These are phyloP conservation scores for Drepanosiphum platanoidis DNA, from an alignment of 2,888 invertebrate genomes.

Conservation along the genomic window DNA sequence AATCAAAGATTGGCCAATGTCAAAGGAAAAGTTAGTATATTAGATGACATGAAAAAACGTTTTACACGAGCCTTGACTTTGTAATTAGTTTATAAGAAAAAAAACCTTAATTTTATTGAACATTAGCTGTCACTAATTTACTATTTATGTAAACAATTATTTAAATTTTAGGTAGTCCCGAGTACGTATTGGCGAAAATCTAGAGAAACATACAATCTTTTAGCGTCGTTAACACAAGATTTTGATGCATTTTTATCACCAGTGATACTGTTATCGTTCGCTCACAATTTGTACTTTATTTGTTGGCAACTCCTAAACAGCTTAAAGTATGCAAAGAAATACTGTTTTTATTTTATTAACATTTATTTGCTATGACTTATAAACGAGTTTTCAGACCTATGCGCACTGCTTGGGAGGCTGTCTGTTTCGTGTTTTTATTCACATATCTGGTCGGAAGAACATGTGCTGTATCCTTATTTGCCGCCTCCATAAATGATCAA, in stretches of 20 bases:
- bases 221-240: slow-evolving; percentile 65
- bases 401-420: slow-evolving; percentile 63
- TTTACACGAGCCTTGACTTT: too few relatives aligned
- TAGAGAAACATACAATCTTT: slow-evolving; percentile 65
- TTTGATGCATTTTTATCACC: slow-evolving; percentile 65
- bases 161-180: slow-evolving; percentile 64
- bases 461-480: slow-evolving; percentile 73
- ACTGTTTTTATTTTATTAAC: background rate
- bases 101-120: too few relatives aligned
- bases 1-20: slow-evolving; percentile 69
- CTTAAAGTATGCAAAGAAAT: slow-evolving; percentile 64
- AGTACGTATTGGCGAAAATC: slow-evolving; percentile 65
- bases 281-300: slow-evolving; percentile 66
- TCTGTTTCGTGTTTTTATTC: slow-evolving; percentile 76
- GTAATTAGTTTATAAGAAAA: too few relatives aligned
- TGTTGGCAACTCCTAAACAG: slow-evolving; percentile 66
- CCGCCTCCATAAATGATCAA: slow-evolving; percentile 72
- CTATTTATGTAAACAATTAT: background rate
- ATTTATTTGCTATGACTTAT: background rate
- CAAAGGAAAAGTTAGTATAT: slow-evolving; percentile 69
- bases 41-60: too few relatives aligned
- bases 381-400: slow-evolving; percentile 63
- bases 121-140: background rate
- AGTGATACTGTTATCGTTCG: slow-evolving; percentile 65
- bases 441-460: slow-evolving; percentile 74